These are phyloP conservation scores for Stenichneumon culpator DNA, from an alignment of 2,888 invertebrate genomes.

Conservation along the genomic window DNA sequence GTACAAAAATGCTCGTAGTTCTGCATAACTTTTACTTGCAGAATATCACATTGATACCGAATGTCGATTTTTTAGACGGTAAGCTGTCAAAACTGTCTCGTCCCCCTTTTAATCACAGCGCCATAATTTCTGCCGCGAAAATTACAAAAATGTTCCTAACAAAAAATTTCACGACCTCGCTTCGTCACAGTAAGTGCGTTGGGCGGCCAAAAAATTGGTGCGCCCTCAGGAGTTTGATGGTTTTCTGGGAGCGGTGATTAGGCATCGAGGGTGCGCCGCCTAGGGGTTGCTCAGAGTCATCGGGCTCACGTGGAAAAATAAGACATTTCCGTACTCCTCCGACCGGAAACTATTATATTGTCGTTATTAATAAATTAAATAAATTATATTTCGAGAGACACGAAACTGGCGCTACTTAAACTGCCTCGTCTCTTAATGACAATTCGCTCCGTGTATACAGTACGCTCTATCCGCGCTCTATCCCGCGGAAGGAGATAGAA, in stretches of 20 bases:
- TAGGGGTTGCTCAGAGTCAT: background rate
- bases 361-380: constrained; percentile 61
- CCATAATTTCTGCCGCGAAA: no score
- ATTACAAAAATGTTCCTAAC: no score
- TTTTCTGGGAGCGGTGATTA: background rate
- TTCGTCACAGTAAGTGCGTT: no score
- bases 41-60: no score
- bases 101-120: no score
- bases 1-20: no score
- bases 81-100: no score
- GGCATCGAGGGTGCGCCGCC: constrained; percentile 15
- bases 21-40: no score
- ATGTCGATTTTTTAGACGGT: no score
- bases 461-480: background rate
- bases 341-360: constrained; percentile 62
- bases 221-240: background rate
- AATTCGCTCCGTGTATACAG: background rate
- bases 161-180: no score
- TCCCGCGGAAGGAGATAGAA: constrained; percentile 32
- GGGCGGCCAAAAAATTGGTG: background rate
- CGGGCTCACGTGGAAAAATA: background rate
- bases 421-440: constrained; percentile 19
- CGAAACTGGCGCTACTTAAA: constrained; percentile 20
- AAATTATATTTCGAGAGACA: background rate
- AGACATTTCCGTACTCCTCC: constrained; percentile 5